Percentiles rank a stretch among this genome's conserved stretches.
phyloP scores from a whole-genome alignment of 2,797 vertebrate genomes.

The Vireo griseus region DNA sequence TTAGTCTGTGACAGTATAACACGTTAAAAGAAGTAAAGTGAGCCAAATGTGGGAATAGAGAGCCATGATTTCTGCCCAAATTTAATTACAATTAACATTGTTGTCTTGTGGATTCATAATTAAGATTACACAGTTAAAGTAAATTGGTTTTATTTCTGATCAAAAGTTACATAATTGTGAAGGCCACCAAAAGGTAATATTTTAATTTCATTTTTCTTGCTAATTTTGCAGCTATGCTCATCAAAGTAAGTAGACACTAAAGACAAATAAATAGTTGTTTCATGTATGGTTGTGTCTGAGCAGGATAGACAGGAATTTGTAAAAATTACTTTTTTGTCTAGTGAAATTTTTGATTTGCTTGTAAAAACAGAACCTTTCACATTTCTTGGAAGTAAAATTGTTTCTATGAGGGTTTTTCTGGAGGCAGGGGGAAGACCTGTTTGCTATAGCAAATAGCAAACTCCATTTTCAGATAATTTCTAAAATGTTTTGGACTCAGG shows the following conservation, averaged over 20 bases:
- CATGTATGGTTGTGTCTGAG: rapidly evolving
- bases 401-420: not conserved
- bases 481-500: not conserved
- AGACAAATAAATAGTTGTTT: not conserved
- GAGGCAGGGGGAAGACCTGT: rapidly evolving
- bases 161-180: not conserved
- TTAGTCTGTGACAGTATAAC: rapidly evolving
- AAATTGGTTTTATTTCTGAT: not conserved
- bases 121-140: not conserved
- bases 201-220: not conserved
- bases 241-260: not conserved
- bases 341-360: not conserved
- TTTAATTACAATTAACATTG: not conserved
- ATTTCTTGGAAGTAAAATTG: not conserved
- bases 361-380: not conserved
- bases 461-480: not conserved
- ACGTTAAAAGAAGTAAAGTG: not conserved
- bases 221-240: not conserved
- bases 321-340: not conserved
- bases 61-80: not conserved
- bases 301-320: not conserved
- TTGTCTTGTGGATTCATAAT: not conserved
- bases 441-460: not conserved
- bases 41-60: not conserved
- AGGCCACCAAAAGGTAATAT: not conserved